Conservation (phyloP, 1,140 invertebrate species). For the Drosophila pallidifrons region DNA sequence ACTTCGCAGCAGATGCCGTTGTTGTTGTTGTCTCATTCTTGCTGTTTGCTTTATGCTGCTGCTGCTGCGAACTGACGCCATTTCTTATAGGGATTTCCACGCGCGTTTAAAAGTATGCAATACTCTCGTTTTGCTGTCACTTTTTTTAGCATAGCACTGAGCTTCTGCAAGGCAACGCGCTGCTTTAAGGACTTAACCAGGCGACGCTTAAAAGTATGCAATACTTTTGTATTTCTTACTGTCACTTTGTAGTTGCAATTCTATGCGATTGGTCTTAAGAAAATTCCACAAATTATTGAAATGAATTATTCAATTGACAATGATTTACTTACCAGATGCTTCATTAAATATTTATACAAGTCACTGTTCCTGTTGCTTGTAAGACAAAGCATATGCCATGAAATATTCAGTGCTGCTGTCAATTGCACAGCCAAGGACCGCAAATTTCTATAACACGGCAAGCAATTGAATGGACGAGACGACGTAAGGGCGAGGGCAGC, state of each 20-base stretch:
- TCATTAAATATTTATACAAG: conserved; percentile 69
- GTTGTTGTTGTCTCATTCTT: conserved; percentile 43
- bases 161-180: background rate
- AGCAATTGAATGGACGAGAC: conserved; percentile 4
- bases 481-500: conserved; percentile 3
- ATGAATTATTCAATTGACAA: conserved; percentile 5
- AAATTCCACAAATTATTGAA: background rate
- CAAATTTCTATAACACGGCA: conserved; percentile 57
- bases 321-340: background rate
- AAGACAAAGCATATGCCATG: conserved; percentile 47
- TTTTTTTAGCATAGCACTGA: conserved; percentile 12
- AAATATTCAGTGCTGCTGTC: conserved; percentile 55
- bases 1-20: conserved; percentile 57
- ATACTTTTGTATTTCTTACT: background rate
- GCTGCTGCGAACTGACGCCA: conserved; percentile 48
- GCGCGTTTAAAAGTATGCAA: conserved; percentile 57
- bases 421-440: conserved; percentile 54
- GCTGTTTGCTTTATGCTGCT: conserved; percentile 40
- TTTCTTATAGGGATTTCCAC: conserved; percentile 29
- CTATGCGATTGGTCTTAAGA: background rate
- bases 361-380: background rate
- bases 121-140: conserved; percentile 27
- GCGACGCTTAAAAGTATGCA: background rate
- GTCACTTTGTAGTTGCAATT: too few relatives aligned
- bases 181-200: conserved; percentile 5